phyloP scores from a whole-genome alignment of 2,797 vertebrate genomes.

The Gymnothorax reevesii region DNA sequence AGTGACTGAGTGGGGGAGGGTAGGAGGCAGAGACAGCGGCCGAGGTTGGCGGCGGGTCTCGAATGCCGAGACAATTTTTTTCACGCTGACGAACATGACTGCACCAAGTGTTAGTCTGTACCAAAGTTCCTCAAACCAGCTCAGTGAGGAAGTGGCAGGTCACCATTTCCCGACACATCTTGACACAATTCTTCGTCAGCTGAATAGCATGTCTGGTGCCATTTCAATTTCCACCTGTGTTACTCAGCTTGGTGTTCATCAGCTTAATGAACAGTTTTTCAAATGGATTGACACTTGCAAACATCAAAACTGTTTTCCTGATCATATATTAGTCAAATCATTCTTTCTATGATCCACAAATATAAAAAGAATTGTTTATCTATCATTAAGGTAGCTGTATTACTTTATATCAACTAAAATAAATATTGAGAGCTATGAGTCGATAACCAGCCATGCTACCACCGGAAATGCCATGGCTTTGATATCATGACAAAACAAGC shows the following conservation, averaged over 20 bases:
- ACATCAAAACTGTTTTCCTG: neutral
- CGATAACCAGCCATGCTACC: neutral
- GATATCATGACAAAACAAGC: neutral
- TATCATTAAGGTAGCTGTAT: neutral
- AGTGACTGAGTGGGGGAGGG: neutral
- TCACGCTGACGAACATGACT: slow-evolving; percentile 57
- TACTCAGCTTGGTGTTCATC: neutral
- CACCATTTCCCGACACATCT: slow-evolving; percentile 20
- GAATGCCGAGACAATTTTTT: slow-evolving; percentile 54
- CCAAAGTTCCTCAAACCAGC: slow-evolving; percentile 22
- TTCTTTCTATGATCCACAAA: neutral
- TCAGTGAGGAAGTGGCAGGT: slow-evolving; percentile 16
- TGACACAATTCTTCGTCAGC: neutral
- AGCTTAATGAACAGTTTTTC: neutral
- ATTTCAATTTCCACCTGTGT: neutral
- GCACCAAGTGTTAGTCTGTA: neutral
- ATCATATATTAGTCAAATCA: neutral
- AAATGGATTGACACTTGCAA: neutral
- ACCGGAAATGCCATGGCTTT: neutral
- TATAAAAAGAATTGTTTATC: neutral
- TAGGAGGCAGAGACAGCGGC: slow-evolving; percentile 32
- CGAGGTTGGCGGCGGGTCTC: slow-evolving; percentile 45
- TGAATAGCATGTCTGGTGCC: neutral
- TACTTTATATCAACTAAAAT: neutral
- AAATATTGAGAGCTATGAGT: neutral